Evolutionary conservation across 2,888 invertebrate genomes (phyloP), one percentile per base, ranked within the genome.

Genomic region (Scaptodrosophila latifasciaeformis): DNA sequence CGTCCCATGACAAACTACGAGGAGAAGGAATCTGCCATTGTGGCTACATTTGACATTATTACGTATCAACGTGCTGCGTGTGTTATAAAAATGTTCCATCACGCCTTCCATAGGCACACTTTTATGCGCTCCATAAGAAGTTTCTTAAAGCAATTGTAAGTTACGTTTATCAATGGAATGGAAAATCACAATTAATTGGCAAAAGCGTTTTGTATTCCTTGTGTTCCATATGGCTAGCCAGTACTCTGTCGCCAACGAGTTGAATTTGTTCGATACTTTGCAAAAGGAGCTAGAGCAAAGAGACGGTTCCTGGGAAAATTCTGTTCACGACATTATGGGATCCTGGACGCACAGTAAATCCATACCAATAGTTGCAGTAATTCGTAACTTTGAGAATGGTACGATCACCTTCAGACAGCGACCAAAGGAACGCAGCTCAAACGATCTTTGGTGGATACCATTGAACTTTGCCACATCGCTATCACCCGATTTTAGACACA

Each of bases 341-440:
- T 88, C 88, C 0, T 92, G 92, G 92, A 90, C 90, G 0, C 87
- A 88, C 12, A 89, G 90, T 70, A 84, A 89, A 37, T 90, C 90
- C 39, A 90, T 88, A 79, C 92, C 91, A 0, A 86, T 91, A 1
- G 79, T 91, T 0, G 85, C 84, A 15, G 88, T 90, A 0, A 42
- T 71, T 1, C 56, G 83, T 2, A 89, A 90, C 55, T 90, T 92
- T 1, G 75, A 79, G 17, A 69, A 76, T 3, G 69, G 79, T 29
- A 87, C 88, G 0, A 88, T 90, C 0, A 87, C 87, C 21, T 84
- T 93, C 24, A 86, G 87, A 1, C 92, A 92, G 57, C 70, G 67
- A 10, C 79, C 82, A 0, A 65, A 80, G 6, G 67, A 75, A 45
- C 62, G 64, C 0, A 64, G 60, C 2, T 54, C 65, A 7, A 59